Percentiles rank a stretch among this genome's conserved stretches.
These are phyloP conservation scores for Drosophila greeni DNA, from an alignment of 2,888 invertebrate species.

Conservation along the genomic window DNA sequence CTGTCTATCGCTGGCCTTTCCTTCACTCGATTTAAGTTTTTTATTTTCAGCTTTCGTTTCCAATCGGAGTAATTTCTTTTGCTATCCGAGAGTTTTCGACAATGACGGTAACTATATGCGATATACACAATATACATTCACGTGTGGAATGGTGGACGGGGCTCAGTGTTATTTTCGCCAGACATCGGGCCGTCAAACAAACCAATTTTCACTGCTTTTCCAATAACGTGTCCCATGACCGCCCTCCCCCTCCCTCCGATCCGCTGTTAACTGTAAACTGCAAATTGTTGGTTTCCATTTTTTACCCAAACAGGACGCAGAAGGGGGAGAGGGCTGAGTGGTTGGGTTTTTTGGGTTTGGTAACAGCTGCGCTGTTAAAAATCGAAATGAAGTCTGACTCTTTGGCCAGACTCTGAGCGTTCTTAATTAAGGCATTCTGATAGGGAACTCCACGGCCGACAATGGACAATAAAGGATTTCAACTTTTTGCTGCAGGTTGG, in stretches of 20 bases:
- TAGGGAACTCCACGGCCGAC: slow-evolving; percentile 48
- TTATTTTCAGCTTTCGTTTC: slow-evolving; percentile 20
- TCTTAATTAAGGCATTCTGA: slow-evolving; percentile 69
- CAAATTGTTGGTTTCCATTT: slow-evolving; percentile 65
- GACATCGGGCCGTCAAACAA: slow-evolving; percentile 69
- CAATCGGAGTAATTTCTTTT: slow-evolving; percentile 35
- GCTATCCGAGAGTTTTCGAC: slow-evolving; percentile 30
- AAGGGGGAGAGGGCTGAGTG: slow-evolving; percentile 10
- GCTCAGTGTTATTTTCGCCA: slow-evolving; percentile 45
- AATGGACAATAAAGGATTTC: slow-evolving; percentile 63
- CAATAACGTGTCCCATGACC: slow-evolving; percentile 52
- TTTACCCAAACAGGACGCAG: slow-evolving; percentile 25
- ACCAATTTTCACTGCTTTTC: slow-evolving; percentile 70
- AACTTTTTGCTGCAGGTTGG: slow-evolving; percentile 26
- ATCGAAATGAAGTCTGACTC: slow-evolving; percentile 46
- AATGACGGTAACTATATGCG: slow-evolving; percentile 39
- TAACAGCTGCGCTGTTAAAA: slow-evolving; percentile 47
- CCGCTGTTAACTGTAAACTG: slow-evolving; percentile 67
- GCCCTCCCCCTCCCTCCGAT: slow-evolving; percentile 8
- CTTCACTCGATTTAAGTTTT: slow-evolving; percentile 36
- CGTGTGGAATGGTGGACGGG: neutral
- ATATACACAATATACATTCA: slow-evolving; percentile 19
- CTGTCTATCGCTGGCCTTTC: slow-evolving; percentile 29
- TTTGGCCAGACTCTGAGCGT: slow-evolving; percentile 50
- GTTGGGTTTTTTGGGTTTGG: slow-evolving; percentile 36